phyloP scores from a whole-genome alignment of 53 echinoderm and acorn worm genomes.

The Holothuria scabra region DNA sequence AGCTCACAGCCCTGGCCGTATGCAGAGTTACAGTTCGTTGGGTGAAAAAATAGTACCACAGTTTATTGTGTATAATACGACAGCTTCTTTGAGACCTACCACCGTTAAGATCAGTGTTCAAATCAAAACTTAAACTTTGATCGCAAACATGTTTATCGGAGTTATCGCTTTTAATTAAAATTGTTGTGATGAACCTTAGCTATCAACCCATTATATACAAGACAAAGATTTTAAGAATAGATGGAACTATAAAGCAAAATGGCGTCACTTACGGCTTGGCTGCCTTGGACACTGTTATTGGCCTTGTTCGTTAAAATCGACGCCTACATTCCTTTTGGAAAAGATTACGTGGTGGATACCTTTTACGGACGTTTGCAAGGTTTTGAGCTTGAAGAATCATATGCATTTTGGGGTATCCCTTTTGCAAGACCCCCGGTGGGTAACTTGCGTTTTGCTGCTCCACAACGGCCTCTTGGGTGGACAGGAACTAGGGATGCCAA shows the following conservation, averaged over 20 bases:
- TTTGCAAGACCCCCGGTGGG: conserved; percentile 48
- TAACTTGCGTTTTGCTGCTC: conserved; percentile 24
- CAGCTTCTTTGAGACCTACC: too few species aligned
- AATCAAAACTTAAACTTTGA: too few species aligned
- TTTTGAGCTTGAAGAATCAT: conserved; percentile 12
- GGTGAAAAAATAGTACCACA: too few species aligned
- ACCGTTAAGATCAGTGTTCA: too few species aligned
- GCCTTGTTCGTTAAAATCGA: not conserved
- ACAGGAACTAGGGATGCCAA: conserved; percentile 12
- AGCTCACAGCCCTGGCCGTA: conserved; percentile 26
- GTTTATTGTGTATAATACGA: too few species aligned
- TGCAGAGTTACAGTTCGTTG: too few species aligned
- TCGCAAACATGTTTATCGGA: too few species aligned
- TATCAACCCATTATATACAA: too few species aligned
- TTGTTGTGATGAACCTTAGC: too few species aligned
- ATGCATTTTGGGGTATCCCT: conserved; percentile 52
- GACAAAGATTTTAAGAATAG: too few species aligned
- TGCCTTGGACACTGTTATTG: not conserved
- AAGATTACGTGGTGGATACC: conserved; percentile 35
- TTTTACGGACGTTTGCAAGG: conserved; percentile 34
- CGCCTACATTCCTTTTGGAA: conserved; percentile 31
- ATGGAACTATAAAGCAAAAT: conserved; percentile 7
- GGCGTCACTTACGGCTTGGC: not conserved
- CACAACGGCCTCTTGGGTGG: conserved; percentile 29
- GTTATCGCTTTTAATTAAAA: too few species aligned